Conservation (phyloP, 2,888 invertebrate genomes). For the Dendrolimus houi region DNA sequence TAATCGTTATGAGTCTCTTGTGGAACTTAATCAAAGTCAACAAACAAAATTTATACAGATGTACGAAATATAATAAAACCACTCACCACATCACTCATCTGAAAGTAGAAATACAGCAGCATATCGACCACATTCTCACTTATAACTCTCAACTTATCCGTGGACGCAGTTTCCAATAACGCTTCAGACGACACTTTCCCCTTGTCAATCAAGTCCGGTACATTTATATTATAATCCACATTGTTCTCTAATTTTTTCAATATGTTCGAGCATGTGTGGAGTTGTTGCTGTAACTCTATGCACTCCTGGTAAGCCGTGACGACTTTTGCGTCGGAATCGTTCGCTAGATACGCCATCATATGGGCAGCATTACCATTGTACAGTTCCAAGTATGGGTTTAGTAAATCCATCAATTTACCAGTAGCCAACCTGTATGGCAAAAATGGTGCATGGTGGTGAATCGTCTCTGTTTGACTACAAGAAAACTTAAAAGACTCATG, state of each 20-base stretch:
- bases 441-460: background rate
- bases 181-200: constrained; percentile 50
- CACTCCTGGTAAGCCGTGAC: constrained; percentile 81
- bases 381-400: constrained; percentile 86
- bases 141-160: constrained; percentile 89
- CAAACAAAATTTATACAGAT: too few species aligned
- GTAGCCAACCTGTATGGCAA: constrained; percentile 86
- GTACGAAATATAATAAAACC: background rate
- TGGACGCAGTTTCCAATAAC: constrained; percentile 79
- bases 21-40: too few species aligned
- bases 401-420: constrained; percentile 86
- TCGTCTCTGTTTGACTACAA: too few species aligned
- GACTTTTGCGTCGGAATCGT: constrained; percentile 76
- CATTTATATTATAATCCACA: constrained; percentile 45
- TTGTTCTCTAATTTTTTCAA: constrained; percentile 83
- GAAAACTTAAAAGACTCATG: too few species aligned
- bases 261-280: constrained; percentile 88
- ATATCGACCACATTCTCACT: constrained; percentile 90
- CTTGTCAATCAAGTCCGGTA: constrained; percentile 42
- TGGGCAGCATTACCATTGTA: constrained; percentile 89
- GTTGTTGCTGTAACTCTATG: constrained; percentile 90
- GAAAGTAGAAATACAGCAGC: constrained; percentile 82
- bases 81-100: constrained; percentile 57
- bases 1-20: too few species aligned
- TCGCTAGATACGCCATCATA: constrained; percentile 87